phyloP scores from a whole-genome alignment of 2,113 vertebrate genomes.

The Petaurus breviceps region DNA sequence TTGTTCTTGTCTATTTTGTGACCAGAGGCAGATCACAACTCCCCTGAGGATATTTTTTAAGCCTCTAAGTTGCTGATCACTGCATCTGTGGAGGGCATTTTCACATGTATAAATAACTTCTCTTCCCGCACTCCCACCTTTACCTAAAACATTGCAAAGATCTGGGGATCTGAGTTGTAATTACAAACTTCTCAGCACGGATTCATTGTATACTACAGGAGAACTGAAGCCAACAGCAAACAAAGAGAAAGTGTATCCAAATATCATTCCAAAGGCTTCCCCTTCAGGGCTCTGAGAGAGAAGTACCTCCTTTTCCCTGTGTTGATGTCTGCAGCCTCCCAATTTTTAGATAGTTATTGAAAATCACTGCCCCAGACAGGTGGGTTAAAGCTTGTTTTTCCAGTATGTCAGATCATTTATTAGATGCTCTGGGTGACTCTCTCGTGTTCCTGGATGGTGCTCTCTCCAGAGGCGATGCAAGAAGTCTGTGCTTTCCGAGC shows the following conservation, averaged over 20 bases:
- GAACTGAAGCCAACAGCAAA: not conserved
- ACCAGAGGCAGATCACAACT: not conserved
- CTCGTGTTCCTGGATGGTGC: not conserved
- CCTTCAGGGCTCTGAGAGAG: not conserved
- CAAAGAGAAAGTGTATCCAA: not conserved
- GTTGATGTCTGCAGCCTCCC: slow-evolving; percentile 4
- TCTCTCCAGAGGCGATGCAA: not conserved
- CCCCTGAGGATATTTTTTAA: not conserved
- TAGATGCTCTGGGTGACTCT: not conserved
- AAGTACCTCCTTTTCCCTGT: not conserved
- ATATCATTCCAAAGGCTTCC: not conserved
- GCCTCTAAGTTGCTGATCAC: not conserved
- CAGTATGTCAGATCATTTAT: not conserved
- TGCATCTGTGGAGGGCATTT: not conserved
- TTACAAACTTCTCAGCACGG: not conserved
- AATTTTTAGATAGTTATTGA: slow-evolving; percentile 31
- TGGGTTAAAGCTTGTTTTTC: slow-evolving; percentile 11
- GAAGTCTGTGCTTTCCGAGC: not conserved
- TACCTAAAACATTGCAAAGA: not conserved
- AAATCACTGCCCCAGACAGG: slow-evolving; percentile 33
- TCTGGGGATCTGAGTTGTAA: not conserved
- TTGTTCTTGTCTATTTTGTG: not conserved
- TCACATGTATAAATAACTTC: not conserved
- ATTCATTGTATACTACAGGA: not conserved
- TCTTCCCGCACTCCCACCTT: not conserved